A percentile compares a stretch with the other conserved stretches of the same genome.
Evolutionary conservation across 1,140 invertebrate species (phyloP).

Genomic region (Drosophila willistoni): DNA sequence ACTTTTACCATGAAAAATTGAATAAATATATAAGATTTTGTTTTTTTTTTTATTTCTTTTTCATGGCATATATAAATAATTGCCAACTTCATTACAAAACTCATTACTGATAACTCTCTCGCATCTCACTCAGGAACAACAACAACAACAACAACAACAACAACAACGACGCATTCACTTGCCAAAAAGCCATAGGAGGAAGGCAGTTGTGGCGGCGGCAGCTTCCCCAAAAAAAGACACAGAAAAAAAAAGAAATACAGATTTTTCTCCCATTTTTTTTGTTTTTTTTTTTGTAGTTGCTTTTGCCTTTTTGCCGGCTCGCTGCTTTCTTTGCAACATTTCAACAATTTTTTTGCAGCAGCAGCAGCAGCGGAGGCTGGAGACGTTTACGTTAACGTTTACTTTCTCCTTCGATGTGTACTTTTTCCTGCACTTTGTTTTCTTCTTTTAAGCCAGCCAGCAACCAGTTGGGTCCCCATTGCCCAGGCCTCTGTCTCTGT

Average conservation of each 20-base stretch:
- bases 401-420: slow-evolving; percentile 80
- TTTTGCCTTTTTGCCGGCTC: slow-evolving; percentile 42
- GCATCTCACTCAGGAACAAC: background rate
- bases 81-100: slow-evolving; percentile 30
- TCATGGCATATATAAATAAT: slow-evolving; percentile 16
- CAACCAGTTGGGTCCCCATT: slow-evolving; percentile 73
- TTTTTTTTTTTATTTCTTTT: background rate
- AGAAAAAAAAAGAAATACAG: slow-evolving; percentile 40
- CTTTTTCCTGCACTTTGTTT: slow-evolving; percentile 74
- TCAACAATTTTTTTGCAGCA: slow-evolving; percentile 52
- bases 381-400: slow-evolving; percentile 69
- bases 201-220: background rate
- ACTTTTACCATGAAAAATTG: background rate
- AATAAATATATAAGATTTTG: no score
- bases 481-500: slow-evolving; percentile 31
- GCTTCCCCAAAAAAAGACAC: slow-evolving; percentile 27
- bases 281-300: slow-evolving; percentile 25
- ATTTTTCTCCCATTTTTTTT: slow-evolving; percentile 45
- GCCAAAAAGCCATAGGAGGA: slow-evolving; percentile 22
- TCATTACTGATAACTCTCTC: slow-evolving; percentile 25
- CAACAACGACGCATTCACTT: slow-evolving; percentile 21
- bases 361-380: slow-evolving; percentile 40
- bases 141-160: background rate
- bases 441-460: slow-evolving; percentile 44
- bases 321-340: slow-evolving; percentile 79